phyloP scores from a whole-genome alignment of 2,888 invertebrate genomes.

The Incurvaria masculella region DNA sequence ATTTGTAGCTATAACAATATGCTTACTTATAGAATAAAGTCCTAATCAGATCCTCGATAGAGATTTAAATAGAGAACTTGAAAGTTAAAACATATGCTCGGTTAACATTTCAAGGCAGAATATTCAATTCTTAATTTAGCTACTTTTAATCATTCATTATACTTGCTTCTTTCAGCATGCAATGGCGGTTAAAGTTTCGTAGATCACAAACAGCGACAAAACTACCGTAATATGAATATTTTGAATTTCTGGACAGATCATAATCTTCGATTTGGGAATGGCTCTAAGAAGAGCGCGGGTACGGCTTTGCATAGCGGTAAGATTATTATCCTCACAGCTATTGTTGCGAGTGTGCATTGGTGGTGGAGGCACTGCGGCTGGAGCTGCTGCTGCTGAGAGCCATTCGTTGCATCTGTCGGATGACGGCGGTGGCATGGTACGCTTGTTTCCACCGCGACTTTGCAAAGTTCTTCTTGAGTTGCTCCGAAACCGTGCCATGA shows the following conservation, averaged over 20 bases:
- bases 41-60: neutral
- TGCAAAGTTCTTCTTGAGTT: conserved; percentile 99
- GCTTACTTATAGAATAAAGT: neutral
- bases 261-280: no score
- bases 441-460: conserved; percentile 99
- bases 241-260: no score
- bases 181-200: no score
- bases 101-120: neutral
- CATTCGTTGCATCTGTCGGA: conserved; percentile 97
- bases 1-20: no score
- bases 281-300: no score
- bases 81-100: neutral
- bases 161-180: no score
- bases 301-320: no score
- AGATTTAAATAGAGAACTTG: neutral
- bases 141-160: no score
- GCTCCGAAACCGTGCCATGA: conserved; percentile 98
- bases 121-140: no score
- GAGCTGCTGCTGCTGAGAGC: conserved; percentile 79
- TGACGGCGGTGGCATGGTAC: conserved; percentile 97
- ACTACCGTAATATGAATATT: no score
- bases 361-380: conserved; percentile 31
- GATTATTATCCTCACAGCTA: conserved; percentile 22
- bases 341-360: conserved; percentile 35
- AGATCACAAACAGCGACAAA: no score